These are phyloP conservation scores for Telmatochromis sp. DNA, from an alignment of 2,113 vertebrate genomes.

Conservation along the genomic window DNA sequence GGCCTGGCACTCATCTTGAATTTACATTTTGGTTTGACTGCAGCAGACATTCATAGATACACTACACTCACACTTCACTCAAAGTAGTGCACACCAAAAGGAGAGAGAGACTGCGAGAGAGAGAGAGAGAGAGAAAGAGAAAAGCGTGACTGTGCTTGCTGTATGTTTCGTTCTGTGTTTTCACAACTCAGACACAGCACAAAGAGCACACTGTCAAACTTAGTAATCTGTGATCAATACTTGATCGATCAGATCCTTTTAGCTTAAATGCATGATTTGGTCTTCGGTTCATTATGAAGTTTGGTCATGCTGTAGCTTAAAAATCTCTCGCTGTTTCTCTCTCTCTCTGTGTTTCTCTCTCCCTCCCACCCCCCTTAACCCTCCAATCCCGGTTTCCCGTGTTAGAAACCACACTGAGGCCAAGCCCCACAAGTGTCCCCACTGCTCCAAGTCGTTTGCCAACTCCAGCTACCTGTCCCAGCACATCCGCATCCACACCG, in stretches of 20 bases:
- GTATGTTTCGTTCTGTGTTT: constrained; percentile 71
- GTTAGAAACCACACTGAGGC: constrained; percentile 87
- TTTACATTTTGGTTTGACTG: background rate
- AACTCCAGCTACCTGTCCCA: constrained; percentile 99
- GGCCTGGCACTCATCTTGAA: background rate
- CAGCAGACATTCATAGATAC: constrained; percentile 16
- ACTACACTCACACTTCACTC: constrained; percentile 11
- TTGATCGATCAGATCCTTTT: constrained; percentile 5
- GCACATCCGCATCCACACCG: constrained; percentile 97
- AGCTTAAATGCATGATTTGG: constrained; percentile 47
- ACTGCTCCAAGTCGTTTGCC: constrained; percentile 99
- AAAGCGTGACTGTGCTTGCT: constrained; percentile 68
- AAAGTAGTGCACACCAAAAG: constrained; percentile 27
- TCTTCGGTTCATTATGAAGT: constrained; percentile 49
- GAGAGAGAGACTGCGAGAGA: constrained; percentile 10
- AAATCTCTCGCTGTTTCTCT: constrained; percentile 68
- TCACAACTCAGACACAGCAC: constrained; percentile 70
- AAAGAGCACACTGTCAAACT: constrained; percentile 57
- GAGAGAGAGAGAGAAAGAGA: constrained; percentile 55
- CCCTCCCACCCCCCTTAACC: constrained; percentile 1
- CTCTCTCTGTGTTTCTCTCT: constrained; percentile 46
- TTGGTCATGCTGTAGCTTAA: constrained; percentile 61
- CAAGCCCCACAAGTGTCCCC: constrained; percentile 99
- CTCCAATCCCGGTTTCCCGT: constrained; percentile 35
- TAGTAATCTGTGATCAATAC: background rate